Percentiles rank a stretch among this genome's conserved stretches.
phyloP scores from a whole-genome alignment of 2,888 invertebrate genomes.

The Rhagonycha lutea region DNA sequence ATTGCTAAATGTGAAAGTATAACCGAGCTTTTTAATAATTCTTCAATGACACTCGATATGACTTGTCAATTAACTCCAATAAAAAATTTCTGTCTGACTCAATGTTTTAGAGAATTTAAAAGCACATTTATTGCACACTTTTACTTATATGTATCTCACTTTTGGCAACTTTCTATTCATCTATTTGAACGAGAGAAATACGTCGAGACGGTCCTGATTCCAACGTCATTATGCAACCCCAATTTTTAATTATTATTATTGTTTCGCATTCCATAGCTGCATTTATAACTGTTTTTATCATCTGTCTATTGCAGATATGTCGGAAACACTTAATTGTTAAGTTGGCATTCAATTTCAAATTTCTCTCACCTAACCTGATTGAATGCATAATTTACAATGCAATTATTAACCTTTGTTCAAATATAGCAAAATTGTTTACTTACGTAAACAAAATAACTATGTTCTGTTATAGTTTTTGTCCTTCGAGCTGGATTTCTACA shows the following conservation, averaged over 20 bases:
- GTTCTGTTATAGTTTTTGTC: not conserved
- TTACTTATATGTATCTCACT: not conserved
- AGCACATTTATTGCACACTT: conserved; percentile 3
- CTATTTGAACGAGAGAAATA: not conserved
- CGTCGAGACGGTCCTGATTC: not conserved
- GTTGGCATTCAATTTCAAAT: not conserved
- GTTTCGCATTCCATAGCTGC: not conserved
- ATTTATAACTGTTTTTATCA: conserved; percentile 3
- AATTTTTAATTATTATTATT: not conserved
- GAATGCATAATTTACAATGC: conserved; percentile 7
- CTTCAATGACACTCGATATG: conserved; percentile 21
- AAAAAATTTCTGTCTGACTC: conserved; percentile 20
- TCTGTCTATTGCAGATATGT: conserved; percentile 7
- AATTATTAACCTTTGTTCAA: not conserved
- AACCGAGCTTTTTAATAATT: conserved; percentile 17
- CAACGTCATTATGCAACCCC: not conserved
- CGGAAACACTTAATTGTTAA: conserved; percentile 16
- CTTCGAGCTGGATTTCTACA: not conserved
- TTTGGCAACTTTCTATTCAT: not conserved
- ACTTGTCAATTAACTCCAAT: conserved; percentile 21
- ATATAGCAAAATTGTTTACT: not conserved
- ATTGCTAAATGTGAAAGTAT: conserved; percentile 22
- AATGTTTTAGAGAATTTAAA: conserved; percentile 15
- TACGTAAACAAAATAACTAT: not conserved
- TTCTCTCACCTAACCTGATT: conserved; percentile 7